Evolutionary conservation across 2,888 invertebrate species (phyloP).

Genomic region (Lysandra coridon): DNA sequence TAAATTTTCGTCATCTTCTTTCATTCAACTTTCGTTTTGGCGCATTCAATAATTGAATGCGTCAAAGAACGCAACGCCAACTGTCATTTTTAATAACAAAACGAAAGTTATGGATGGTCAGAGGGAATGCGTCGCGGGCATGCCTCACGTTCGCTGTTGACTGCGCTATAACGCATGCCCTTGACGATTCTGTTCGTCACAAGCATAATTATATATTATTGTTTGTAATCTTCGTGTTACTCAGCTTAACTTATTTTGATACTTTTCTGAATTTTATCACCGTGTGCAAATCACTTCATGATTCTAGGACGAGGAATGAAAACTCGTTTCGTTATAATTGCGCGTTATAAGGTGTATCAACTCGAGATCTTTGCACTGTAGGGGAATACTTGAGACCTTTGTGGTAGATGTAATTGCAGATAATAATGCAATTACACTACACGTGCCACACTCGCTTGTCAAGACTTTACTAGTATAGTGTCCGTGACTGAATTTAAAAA

Average conservation of each 20-base stretch:
- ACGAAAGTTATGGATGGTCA: no score
- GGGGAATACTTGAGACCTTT: neutral
- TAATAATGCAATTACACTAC: conserved; percentile 20
- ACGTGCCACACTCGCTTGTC: conserved; percentile 13
- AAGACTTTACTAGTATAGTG: neutral
- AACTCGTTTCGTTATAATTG: neutral
- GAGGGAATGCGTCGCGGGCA: no score
- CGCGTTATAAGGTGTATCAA: neutral
- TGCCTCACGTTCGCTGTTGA: no score
- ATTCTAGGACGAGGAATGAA: neutral
- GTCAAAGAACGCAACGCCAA: no score
- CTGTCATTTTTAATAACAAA: no score
- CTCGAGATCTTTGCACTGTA: conserved; percentile 2
- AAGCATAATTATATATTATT: no score
- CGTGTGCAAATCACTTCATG: neutral
- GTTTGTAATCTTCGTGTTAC: no score
- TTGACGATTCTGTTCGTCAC: no score
- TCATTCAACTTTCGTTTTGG: no score
- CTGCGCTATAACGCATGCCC: no score
- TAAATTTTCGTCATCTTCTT: no score
- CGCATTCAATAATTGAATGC: no score
- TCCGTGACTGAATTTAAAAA: neutral
- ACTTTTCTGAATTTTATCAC: neutral
- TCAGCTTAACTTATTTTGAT: neutral
- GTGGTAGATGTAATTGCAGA: conserved; percentile 17